These are phyloP conservation scores for Elysia crispata DNA, from an alignment of 2,888 invertebrate genomes.

Conservation along the genomic window DNA sequence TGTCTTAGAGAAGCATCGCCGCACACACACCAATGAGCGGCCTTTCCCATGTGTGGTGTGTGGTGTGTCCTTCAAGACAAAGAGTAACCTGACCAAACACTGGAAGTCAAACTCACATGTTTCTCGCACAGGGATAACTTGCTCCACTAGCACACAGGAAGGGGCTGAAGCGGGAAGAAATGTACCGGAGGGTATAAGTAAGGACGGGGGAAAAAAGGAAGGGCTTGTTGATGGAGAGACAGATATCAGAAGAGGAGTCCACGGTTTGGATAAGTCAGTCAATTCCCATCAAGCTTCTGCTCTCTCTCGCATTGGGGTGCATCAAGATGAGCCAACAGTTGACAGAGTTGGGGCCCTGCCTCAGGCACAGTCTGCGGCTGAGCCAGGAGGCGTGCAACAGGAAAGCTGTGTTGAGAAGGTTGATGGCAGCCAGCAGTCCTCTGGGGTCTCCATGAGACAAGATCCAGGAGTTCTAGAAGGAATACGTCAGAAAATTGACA, in stretches of 20 bases:
- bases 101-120: slow-evolving; percentile 96
- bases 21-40: slow-evolving; percentile 94
- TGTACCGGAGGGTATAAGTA: slow-evolving; percentile 74
- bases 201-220: slow-evolving; percentile 47
- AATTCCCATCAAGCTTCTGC: background rate
- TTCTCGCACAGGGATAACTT: slow-evolving; percentile 54
- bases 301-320: no score
- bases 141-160: slow-evolving; percentile 78
- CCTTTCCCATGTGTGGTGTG: slow-evolving; percentile 97
- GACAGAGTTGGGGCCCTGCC: background rate
- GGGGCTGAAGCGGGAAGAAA: slow-evolving; percentile 69
- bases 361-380: background rate
- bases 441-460: background rate
- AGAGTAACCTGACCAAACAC: slow-evolving; percentile 96
- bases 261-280: slow-evolving; percentile 23
- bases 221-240: slow-evolving; percentile 38
- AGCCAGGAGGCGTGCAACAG: background rate
- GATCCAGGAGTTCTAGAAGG: slow-evolving; percentile 45
- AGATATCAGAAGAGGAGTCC: background rate
- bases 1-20: slow-evolving; percentile 97
- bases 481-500: slow-evolving; percentile 55
- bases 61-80: slow-evolving; percentile 98
- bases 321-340: background rate
- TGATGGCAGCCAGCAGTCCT: no score
- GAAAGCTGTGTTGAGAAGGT: no score